Conservation (phyloP, 2,888 invertebrate genomes). For the Agrochola lychnidis region DNA sequence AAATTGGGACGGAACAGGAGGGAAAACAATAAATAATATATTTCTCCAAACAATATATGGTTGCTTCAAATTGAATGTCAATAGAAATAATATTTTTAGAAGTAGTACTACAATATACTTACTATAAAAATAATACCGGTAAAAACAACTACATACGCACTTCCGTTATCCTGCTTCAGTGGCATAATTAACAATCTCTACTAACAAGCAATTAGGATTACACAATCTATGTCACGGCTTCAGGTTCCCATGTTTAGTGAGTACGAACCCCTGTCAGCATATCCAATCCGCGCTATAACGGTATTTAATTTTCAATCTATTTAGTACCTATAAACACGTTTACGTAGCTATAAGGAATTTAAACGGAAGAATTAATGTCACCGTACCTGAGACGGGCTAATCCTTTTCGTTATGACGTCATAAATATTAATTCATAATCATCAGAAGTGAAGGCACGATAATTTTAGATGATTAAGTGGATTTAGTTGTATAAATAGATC, state of each 20-base stretch:
- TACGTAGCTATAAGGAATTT: conserved; percentile 61
- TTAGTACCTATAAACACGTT: conserved; percentile 65
- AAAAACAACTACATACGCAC: neutral
- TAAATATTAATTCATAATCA: conserved; percentile 66
- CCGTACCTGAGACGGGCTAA: conserved; percentile 58
- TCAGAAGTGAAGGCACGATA: conserved; percentile 31
- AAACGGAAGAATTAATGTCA: conserved; percentile 64
- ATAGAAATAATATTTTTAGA: conserved; percentile 19
- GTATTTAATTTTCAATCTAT: conserved; percentile 64
- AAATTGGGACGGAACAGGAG: conserved; percentile 39
- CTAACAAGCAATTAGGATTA: conserved; percentile 63
- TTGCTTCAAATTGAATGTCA: conserved; percentile 30
- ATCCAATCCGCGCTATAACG: conserved; percentile 36
- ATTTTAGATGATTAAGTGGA: conserved; percentile 45
- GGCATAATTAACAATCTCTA: conserved; percentile 55
- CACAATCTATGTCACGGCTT: conserved; percentile 46
- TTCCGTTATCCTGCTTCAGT: conserved; percentile 28
- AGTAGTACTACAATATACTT: neutral
- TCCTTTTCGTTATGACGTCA: conserved; percentile 63
- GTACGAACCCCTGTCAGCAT: conserved; percentile 54
- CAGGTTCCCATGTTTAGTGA: conserved; percentile 44
- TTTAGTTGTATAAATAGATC: conserved; percentile 19
- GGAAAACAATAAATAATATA: conserved; percentile 47
- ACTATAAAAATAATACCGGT: conserved; percentile 8
- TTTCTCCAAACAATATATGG: conserved; percentile 33